A percentile compares a stretch with the other conserved stretches of the same genome.
Conservation (phyloP, 2,797 vertebrate genomes). For the Pangasius krempfi region DNA sequence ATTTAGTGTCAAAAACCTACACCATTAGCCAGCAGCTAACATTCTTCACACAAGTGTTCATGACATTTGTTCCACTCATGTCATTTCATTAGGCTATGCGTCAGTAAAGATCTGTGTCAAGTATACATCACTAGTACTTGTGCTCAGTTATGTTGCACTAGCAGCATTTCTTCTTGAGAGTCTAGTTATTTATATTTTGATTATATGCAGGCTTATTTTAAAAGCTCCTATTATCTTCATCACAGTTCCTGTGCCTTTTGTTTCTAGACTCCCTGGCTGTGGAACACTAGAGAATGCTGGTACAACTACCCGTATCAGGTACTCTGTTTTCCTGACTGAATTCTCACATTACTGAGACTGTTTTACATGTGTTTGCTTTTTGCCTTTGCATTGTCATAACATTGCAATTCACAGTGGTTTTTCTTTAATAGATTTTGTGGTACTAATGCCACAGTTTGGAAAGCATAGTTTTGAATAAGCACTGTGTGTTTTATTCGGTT, state of each 20-base stretch:
- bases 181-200: not conserved
- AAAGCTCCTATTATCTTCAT: not conserved
- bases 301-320: conserved; percentile 98
- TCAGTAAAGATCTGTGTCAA: not conserved
- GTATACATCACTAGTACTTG: not conserved
- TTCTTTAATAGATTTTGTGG: not conserved
- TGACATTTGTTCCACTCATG: not conserved
- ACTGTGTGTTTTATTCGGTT: not conserved
- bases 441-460: not conserved
- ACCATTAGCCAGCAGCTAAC: not conserved
- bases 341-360: not conserved
- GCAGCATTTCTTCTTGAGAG: not conserved
- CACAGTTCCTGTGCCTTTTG: conserved; percentile 18
- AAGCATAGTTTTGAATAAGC: not conserved
- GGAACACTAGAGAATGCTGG: conserved; percentile 98
- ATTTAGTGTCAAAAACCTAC: not conserved
- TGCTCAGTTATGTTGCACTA: no score
- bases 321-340: conserved; percentile 53
- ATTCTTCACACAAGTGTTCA: not conserved
- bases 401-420: not conserved
- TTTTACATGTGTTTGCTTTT: not conserved
- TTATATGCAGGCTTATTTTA: not conserved
- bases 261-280: conserved; percentile 89
- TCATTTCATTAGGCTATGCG: not conserved
- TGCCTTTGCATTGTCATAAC: not conserved